Evolutionary conservation across 1,140 invertebrate genomes (phyloP).

Genomic region (Lysiphlebus fabarum): DNA sequence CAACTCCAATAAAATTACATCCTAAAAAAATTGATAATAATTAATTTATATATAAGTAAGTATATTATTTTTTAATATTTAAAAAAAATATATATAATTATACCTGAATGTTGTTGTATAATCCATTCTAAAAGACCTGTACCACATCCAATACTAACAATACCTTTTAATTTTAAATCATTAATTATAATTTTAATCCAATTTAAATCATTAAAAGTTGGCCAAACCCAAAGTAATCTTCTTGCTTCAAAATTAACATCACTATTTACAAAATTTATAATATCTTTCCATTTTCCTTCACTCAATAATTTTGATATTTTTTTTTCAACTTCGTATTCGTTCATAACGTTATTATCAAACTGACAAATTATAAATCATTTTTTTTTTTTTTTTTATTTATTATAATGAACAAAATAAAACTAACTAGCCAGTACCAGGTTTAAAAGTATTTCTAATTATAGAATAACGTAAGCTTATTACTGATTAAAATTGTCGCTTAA

Average conservation of each 20-base stretch:
- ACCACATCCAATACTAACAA: slow-evolving; percentile 60
- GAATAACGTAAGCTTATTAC: slow-evolving; percentile 1
- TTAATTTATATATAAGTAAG: slow-evolving; percentile 8
- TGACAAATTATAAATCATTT: too few species aligned
- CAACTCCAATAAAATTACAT: slow-evolving; percentile 54
- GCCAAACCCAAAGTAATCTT: slow-evolving; percentile 62
- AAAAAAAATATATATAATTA: too few species aligned
- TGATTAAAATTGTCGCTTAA: too few species aligned
- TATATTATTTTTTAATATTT: background rate
- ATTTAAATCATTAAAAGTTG: slow-evolving; percentile 52
- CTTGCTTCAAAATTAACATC: slow-evolving; percentile 31
- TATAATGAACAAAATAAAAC: background rate
- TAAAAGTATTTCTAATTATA: slow-evolving; percentile 15
- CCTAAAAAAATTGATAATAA: slow-evolving; percentile 42
- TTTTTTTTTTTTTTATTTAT: too few species aligned
- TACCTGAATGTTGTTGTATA: slow-evolving; percentile 52
- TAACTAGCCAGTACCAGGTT: slow-evolving; percentile 7
- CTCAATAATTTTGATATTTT: slow-evolving; percentile 32
- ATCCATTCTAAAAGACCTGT: slow-evolving; percentile 61
- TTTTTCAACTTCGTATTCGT: slow-evolving; percentile 32
- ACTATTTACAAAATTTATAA: slow-evolving; percentile 31
- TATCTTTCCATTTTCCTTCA: slow-evolving; percentile 37
- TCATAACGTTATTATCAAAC: slow-evolving; percentile 3
- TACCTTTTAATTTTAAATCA: slow-evolving; percentile 37
- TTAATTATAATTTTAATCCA: slow-evolving; percentile 45